Evolutionary conservation across 2,113 vertebrate genomes (phyloP).

Genomic region (Poeciliopsis retropinna): DNA sequence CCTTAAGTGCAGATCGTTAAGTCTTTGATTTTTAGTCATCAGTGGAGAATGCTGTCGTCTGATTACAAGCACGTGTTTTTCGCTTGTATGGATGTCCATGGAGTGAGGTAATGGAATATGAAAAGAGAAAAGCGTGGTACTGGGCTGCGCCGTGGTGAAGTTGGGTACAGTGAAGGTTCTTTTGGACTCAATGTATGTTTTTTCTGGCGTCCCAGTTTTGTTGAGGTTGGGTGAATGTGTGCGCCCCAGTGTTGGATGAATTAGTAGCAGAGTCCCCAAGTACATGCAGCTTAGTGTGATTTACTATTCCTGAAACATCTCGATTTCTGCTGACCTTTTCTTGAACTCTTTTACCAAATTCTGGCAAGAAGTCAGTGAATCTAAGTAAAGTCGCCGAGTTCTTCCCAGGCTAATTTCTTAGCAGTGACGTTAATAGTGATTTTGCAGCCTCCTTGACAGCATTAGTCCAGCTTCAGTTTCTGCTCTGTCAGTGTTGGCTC

Average conservation of each 20-base stretch:
- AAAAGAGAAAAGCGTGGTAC: conserved; percentile 10
- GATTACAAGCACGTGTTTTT: conserved; percentile 70
- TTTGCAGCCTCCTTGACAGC: conserved; percentile 48
- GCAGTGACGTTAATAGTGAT: conserved; percentile 41
- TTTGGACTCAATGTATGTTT: not conserved
- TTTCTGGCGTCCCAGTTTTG: not conserved
- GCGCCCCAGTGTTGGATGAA: conserved; percentile 1
- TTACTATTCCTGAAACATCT: conserved; percentile 9
- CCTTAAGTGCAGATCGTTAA: conserved; percentile 47
- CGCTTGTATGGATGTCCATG: conserved; percentile 34
- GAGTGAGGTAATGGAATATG: conserved; percentile 73
- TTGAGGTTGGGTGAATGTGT: conserved; percentile 10
- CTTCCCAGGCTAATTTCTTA: conserved; percentile 39
- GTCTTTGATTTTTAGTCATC: conserved; percentile 67
- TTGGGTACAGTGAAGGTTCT: conserved; percentile 17
- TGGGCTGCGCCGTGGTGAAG: conserved; percentile 32
- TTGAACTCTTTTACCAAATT: conserved; percentile 7
- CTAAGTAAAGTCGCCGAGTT: conserved; percentile 31
- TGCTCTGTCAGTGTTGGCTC: conserved; percentile 33
- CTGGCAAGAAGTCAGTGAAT: conserved; percentile 24
- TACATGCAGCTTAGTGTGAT: not conserved
- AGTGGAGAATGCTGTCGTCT: conserved; percentile 55
- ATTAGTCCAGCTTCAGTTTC: conserved; percentile 54
- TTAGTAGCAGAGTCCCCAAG: not conserved
- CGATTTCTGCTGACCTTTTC: conserved; percentile 32